Base-by-base conservation (phyloP, 2,888 invertebrate genomes). In the Actias luna region DNA sequence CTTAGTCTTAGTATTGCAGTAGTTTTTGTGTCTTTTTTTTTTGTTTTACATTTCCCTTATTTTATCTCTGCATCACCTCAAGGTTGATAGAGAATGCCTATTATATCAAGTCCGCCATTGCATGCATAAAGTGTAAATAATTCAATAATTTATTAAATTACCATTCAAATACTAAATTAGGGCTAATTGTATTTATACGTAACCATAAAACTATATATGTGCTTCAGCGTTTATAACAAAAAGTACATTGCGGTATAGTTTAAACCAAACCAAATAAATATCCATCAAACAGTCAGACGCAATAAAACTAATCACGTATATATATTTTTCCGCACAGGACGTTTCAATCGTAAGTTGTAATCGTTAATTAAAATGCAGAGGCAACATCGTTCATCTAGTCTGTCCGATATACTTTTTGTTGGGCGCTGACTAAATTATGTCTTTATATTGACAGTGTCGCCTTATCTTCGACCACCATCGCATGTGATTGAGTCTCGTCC, bases 381-480 rank as follows among this genome's bases (percentile, higher is more conserved):
- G 79, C 83, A 77, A 79, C 82, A 83, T 88, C 90, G 85, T 89
- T 85, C 87, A 84, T 90, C 89, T 90, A 90, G 85, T 80, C 79
- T 78, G 84, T 82, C 78, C 76, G 72, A 68, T 76, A 68, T 75
- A 79, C 83, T 87, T 89, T 90, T 90, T 89, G 84, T 86, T 80
- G 72, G 71, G 69, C 76, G 79, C 80, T 87, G 88, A 87, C 90
- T 89, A 90, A 91, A 91, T 92, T 88, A 91, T 91, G 92, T 92
- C 90, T 91, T 88, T 85, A 91, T 91, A 87, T 82, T 84, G 89
- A 86, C 84, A 80, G 77, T 80, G 82, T 77, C 67, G 73, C 69
- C 75, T 83, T 91, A 91, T 92, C 90, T 61, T 61, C 74, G 82
- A 80, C 83, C 86, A 87, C 84, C 83, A 91, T 91, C 91, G 85